phyloP scores from a whole-genome alignment of 2,113 vertebrate species.

The Illadopsis cleaveri region DNA sequence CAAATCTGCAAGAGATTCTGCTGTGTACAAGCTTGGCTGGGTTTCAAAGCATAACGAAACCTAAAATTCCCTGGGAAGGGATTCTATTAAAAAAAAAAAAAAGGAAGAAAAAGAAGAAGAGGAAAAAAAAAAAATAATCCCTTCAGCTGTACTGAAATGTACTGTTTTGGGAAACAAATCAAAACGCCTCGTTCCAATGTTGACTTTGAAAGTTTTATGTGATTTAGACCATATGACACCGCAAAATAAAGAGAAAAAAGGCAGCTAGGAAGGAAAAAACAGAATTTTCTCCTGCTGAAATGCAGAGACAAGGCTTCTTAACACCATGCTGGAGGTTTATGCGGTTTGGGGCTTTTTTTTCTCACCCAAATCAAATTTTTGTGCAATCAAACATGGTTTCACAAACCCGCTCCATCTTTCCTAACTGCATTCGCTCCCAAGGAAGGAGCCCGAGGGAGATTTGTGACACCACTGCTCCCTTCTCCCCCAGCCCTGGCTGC shows the following conservation, averaged over 20 bases:
- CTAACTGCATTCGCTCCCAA: not conserved
- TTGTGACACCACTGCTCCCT: not conserved
- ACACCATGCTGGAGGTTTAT: not conserved
- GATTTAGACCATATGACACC: slow-evolving; percentile 57
- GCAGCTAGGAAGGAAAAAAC: not conserved
- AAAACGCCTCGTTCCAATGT: slow-evolving; percentile 41
- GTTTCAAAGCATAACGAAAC: slow-evolving; percentile 21
- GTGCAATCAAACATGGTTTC: not conserved
- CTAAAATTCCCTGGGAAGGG: slow-evolving; percentile 42
- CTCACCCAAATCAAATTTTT: slow-evolving; percentile 14
- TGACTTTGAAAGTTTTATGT: slow-evolving; percentile 58
- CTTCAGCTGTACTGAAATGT: slow-evolving; percentile 26
- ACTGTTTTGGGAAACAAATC: slow-evolving; percentile 58
- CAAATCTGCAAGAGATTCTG: not conserved
- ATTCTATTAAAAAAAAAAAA: not conserved
- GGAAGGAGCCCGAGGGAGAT: not conserved
- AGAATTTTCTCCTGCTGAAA: slow-evolving; percentile 18
- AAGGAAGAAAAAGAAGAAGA: no score
- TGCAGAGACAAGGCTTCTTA: not conserved
- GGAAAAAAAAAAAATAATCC: not conserved
- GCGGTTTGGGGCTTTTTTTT: not conserved
- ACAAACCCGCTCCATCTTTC: not conserved
- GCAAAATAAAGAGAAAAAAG: slow-evolving; percentile 47
- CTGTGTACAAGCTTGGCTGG: not conserved
- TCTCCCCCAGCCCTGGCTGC: not conserved